Conservation (phyloP, 92 coral and sea anemone species). For the Phenganax stokvisi region DNA sequence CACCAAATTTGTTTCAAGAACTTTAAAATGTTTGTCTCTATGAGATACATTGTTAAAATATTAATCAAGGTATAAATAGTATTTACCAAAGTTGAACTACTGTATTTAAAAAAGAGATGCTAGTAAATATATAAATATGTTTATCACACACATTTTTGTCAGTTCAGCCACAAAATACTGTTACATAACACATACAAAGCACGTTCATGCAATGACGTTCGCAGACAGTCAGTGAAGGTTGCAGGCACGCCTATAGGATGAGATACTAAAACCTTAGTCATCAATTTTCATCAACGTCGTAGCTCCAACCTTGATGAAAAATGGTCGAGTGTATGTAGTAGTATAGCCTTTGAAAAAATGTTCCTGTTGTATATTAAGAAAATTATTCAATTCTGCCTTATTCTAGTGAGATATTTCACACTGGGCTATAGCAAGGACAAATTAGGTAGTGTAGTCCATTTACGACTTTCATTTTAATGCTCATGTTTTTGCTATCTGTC, state of each 20-base stretch:
- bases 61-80: not conserved
- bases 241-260: not conserved
- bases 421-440: no score
- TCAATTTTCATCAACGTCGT: not conserved
- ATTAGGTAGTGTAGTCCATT: no score
- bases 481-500: no score
- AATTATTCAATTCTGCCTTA: not conserved
- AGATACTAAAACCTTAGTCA: not conserved
- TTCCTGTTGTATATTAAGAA: no score
- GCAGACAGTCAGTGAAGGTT: not conserved
- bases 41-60: not conserved
- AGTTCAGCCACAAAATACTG: no score
- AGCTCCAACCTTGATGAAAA: no score
- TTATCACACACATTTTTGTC: not conserved
- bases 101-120: not conserved
- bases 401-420: not conserved
- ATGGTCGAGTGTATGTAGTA: no score
- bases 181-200: no score
- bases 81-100: constrained; percentile 3
- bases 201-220: no score
- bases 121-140: not conserved
- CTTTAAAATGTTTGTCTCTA: not conserved
- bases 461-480: no score
- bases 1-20: no score
- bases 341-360: no score